phyloP scores from a whole-genome alignment of 2,888 invertebrate species.

The Erynnis tages region DNA sequence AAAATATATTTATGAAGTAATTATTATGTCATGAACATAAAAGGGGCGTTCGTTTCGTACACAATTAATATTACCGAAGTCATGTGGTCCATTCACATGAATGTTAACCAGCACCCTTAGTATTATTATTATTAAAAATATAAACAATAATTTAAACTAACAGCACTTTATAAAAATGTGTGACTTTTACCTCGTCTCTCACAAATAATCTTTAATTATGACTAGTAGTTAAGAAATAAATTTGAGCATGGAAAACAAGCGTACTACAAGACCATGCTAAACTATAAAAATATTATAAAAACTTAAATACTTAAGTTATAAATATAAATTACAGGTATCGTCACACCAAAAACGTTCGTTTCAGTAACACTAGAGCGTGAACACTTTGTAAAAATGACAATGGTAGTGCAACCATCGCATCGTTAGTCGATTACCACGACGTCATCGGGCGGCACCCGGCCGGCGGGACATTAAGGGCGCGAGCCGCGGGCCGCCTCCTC shows the following conservation, averaged over 20 bases:
- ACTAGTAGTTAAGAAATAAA: conserved; percentile 77
- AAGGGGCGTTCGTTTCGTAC: conserved; percentile 53
- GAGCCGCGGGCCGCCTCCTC: conserved; percentile 91
- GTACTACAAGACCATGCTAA: conserved; percentile 75
- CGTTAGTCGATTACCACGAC: conserved; percentile 45
- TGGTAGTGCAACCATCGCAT: conserved; percentile 32
- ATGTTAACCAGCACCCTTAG: conserved; percentile 62
- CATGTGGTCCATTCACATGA: conserved; percentile 52
- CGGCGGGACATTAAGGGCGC: conserved; percentile 57
- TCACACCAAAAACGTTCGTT: conserved; percentile 50
- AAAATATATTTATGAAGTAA: conserved; percentile 45
- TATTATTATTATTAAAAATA: conserved; percentile 40
- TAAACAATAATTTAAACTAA: conserved; percentile 64
- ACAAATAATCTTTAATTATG: conserved; percentile 72
- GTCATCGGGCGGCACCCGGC: conserved; percentile 40
- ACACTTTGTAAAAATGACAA: conserved; percentile 44
- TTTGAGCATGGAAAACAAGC: conserved; percentile 80
- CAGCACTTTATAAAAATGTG: conserved; percentile 51
- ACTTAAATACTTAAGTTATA: conserved; percentile 62
- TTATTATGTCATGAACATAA: conserved; percentile 65
- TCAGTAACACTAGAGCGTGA: conserved; percentile 44
- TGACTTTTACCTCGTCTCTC: conserved; percentile 51
- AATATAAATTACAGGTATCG: conserved; percentile 71
- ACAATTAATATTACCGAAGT: conserved; percentile 45
- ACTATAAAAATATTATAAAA: conserved; percentile 73